Evolutionary conservation across 1,140 invertebrate species (phyloP), one percentile per base, ranked within the genome.

Genomic region (Anagrus nilaparvatae): DNA sequence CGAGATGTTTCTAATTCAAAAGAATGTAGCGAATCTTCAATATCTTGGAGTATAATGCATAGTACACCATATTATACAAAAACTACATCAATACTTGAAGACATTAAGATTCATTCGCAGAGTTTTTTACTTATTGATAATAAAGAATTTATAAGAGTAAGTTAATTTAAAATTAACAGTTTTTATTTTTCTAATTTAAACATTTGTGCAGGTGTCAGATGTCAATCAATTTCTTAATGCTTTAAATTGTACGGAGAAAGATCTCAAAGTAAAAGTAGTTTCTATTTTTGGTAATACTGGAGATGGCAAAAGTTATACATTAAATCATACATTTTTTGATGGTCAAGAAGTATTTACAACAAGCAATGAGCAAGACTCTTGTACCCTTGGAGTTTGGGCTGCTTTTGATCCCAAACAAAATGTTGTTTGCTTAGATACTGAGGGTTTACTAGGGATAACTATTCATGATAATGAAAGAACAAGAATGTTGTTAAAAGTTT

Each of bases 211-310:
- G 45, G 45, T 78, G 3, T 56, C 63, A 1, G 69, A 53, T 36
- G 59, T 55, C 0, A 70, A 77, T 40, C 52, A 73, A 21, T 78
- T 79, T 50, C 51, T 69, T 9, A 56, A 65, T 13, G 64, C 65
- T 44, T 50, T 79, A 0, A 59, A 63, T 10, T 75, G 71, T 43
- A 46, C 46, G 5, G 57, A 65, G 13, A 59, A 51, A 8, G 54
- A 67, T 14, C 56, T 62, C 1, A 76, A 74, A 55, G 75, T 88
- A 2, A 90, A 89, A 69, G 85, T 90, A 14, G 77, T 90, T 2
- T 86, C 86, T 3, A 87, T 91, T 55, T 87, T 90, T 71, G 87
- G 87, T 1, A 89, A 87, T 53, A 87, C 84, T 2, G 85, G 86
- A 1, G 85, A 89, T 67, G 86, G 86, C 2, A 90, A 90, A 64